Evolutionary conservation across 2,113 vertebrate species (phyloP).

Genomic region (Paradisaea rubra): DNA sequence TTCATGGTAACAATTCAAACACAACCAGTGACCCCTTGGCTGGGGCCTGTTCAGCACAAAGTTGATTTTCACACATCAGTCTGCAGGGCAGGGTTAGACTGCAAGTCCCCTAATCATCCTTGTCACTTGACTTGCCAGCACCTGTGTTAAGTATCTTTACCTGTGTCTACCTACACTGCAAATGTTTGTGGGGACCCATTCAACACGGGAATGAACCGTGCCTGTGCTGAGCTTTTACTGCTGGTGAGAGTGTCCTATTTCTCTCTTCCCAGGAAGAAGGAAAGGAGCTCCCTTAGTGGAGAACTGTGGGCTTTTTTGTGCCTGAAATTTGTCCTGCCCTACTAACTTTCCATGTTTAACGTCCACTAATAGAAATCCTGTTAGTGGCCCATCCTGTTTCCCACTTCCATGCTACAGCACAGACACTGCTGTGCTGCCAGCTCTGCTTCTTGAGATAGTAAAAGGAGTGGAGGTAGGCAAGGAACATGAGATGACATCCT

Average conservation of each 20-base stretch:
- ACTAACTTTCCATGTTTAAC: background rate
- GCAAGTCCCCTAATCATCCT: fast-evolving
- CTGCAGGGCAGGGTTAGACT: background rate
- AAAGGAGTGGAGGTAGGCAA: background rate
- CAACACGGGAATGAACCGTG: background rate
- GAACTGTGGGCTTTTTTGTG: background rate
- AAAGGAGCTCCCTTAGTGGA: background rate
- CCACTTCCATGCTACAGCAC: background rate
- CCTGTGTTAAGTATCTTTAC: background rate
- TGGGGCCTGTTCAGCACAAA: background rate
- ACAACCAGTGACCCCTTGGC: background rate
- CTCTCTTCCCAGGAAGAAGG: background rate
- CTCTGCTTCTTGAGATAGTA: background rate
- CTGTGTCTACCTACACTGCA: background rate
- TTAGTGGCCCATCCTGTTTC: background rate
- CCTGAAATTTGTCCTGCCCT: background rate
- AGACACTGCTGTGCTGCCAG: background rate
- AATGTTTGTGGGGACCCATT: background rate
- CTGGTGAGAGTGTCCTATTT: background rate
- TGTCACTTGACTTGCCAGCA: fast-evolving
- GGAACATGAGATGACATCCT: background rate
- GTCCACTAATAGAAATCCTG: background rate
- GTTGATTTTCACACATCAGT: background rate
- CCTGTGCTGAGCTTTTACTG: background rate
- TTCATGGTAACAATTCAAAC: background rate